Evolutionary conservation across 2,888 invertebrate species (phyloP), one percentile per base, ranked within the genome.

Genomic region (Melipona beecheii): DNA sequence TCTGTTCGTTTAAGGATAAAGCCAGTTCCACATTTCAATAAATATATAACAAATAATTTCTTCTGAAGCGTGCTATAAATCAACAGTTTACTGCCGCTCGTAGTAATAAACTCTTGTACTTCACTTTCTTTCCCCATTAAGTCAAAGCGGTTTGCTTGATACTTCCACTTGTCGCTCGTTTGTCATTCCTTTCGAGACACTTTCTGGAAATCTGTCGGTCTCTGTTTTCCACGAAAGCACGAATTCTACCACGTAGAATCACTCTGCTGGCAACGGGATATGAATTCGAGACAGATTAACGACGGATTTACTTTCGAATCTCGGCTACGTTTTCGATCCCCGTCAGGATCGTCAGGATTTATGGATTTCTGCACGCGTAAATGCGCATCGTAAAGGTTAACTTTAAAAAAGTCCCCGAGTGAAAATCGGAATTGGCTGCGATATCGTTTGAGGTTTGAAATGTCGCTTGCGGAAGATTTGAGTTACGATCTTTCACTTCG

Each of bases 351-450:
- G 21, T 6, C 4, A n/a, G 54, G 19, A 56, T 56, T 70, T 56
- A 70, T 70, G 70, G 36, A 56, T 56, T 56, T 56, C 56, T 36
- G 54, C 17, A 36, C 17, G 27, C 36, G 5, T 70, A 70, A 70
- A 36, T 36, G 27, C n/a, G 17, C 27, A 1, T n/a, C 17, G n/a
- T 36, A 56, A 9, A 36, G 36, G 70, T 56, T 70, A 70, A 70
- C 17, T 56, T n/a, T n/a, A n/a, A n/a, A 56, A 19, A 70, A 36
- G 36, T 43, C n/a, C 2, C n/a, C n/a, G n/a, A 70, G 21, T 36
- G n/a, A 71, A 56, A 58, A 58, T 71, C 58, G 6, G n/a, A n/a
- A n/a, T 58, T 24, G 58, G 71, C 24, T 56, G 31, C 17, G 54
- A 17, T n/a, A n/a, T 56, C 21, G 56, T 56, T 56, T 19, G 24